Base-by-base conservation (phyloP, 1,140 invertebrate genomes). In the Hylaeus volcanicus region DNA sequence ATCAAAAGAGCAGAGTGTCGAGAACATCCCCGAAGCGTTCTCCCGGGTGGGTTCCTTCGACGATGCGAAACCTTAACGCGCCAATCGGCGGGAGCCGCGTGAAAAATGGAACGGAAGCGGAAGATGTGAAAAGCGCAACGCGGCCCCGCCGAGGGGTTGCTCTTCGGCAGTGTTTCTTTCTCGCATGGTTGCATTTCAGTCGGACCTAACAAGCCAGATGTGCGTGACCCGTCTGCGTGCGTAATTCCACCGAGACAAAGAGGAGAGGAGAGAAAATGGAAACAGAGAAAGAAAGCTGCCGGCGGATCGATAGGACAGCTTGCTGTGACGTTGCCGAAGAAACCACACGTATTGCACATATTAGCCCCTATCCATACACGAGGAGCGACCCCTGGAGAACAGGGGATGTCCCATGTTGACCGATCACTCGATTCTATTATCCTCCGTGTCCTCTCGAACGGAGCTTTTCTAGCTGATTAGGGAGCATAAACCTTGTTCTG, bases 221-320 rank as follows among this genome's bases (percentile, higher is more conserved):
- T 84, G 85, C 85, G 79, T 87, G 85, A 87, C 74, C 70, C 72
- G 68, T 73, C 72, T 70, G 48, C 60, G 73, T 84, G 85, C 78
- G 79, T 87, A 66, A 83, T 76, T 82, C 55, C 69, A 73, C 41
- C 5, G 75, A 86, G 63, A 82, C 70, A 79, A 64, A 87, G 74
- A 75, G 70, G 39, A 73, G 72, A 6, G n/a, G 64, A 56, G 56
- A 56, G 71, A 53, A 43, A 79, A 14, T 56, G 65, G 65, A 63
- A 68, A 81, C 41, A 79, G 66, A 82, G 76, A 82, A 71, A 79
- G 75, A 82, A 66, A 73, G 53, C 11, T 51, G 43, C 48, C 58
- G 4, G 58, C 61, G 82, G 85, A 72, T 87, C 83, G 83, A 66
- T 70, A 84, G 58, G 86, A 74, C 60, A 84, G 53, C 85, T 81